These are phyloP conservation scores for Drosophila elegans DNA, from an alignment of 1,140 invertebrate species.

Conservation along the genomic window DNA sequence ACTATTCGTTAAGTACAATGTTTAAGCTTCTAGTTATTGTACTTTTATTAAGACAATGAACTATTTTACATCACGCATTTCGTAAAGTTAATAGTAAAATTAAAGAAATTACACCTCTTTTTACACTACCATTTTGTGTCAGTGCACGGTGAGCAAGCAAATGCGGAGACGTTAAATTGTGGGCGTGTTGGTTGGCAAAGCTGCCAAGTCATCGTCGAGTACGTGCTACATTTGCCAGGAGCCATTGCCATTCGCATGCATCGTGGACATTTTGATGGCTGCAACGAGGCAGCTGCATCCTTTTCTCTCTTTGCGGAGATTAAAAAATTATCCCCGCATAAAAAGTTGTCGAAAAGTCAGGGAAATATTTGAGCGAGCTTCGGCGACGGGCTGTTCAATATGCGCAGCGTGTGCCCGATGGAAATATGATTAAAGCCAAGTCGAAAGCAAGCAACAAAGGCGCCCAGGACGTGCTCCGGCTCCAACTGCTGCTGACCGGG, in stretches of 20 bases:
- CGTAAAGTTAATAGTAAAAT: no score
- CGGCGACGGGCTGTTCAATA: conserved; percentile 61
- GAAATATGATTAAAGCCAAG: conserved; percentile 81
- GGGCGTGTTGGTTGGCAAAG: conserved; percentile 30
- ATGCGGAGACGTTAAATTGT: conserved; percentile 8
- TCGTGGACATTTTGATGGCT: conserved; percentile 55
- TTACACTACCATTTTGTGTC: background rate
- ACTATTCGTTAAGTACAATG: no score
- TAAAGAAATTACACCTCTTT: no score
- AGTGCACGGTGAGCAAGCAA: conserved; percentile 5
- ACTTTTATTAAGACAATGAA: no score
- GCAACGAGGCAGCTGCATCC: conserved; percentile 34
- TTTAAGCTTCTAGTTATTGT: no score
- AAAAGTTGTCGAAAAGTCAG: conserved; percentile 61
- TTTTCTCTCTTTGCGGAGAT: conserved; percentile 55
- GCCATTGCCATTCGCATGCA: conserved; percentile 50
- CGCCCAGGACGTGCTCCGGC: conserved; percentile 52
- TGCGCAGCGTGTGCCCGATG: conserved; percentile 67
- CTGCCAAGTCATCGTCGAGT: conserved; percentile 37
- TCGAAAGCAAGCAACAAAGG: conserved; percentile 63
- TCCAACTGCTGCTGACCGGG: conserved; percentile 51
- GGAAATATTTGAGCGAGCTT: conserved; percentile 34
- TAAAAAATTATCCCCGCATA: conserved; percentile 70
- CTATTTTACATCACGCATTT: no score
- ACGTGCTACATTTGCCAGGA: conserved; percentile 57